phyloP scores from a whole-genome alignment of 2,888 invertebrate species.

The Lithodes maja region DNA sequence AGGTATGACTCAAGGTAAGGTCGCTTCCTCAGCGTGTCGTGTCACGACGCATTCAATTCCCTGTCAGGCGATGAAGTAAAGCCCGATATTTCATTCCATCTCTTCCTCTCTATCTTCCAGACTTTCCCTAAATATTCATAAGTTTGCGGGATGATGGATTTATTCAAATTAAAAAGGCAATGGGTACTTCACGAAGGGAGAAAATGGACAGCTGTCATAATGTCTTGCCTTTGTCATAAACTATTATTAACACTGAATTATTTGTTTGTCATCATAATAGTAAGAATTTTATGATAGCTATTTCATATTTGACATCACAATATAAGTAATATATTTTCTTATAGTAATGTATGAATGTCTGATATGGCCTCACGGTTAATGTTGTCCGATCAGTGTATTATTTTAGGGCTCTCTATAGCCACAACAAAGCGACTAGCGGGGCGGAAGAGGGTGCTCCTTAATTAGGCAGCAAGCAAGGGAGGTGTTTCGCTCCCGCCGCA shows the following conservation, averaged over 20 bases:
- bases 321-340: too few species aligned
- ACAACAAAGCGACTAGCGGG: constrained; percentile 31
- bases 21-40: constrained; percentile 60
- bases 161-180: constrained; percentile 47
- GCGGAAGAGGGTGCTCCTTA: constrained; percentile 28
- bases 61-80: constrained; percentile 62
- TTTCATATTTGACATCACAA: too few species aligned
- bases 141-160: constrained; percentile 47
- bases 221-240: too few species aligned
- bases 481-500: not conserved
- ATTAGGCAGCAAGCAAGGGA: constrained; percentile 32
- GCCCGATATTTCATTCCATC: constrained; percentile 63
- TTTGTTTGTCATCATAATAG: too few species aligned
- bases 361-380: too few species aligned
- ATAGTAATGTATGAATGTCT: too few species aligned
- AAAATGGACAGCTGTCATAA: too few species aligned
- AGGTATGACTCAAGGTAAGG: constrained; percentile 59
- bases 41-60: constrained; percentile 64
- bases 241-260: too few species aligned
- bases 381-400: too few species aligned
- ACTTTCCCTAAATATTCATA: constrained; percentile 64
- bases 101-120: constrained; percentile 31
- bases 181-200: constrained; percentile 38
- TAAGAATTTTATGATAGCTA: too few species aligned
- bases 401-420: not conserved